Evolutionary conservation across 92 coral and sea anemone genomes (phyloP), one percentile per base, ranked within the genome.

Genomic region (Desmophyllum pertusum): DNA sequence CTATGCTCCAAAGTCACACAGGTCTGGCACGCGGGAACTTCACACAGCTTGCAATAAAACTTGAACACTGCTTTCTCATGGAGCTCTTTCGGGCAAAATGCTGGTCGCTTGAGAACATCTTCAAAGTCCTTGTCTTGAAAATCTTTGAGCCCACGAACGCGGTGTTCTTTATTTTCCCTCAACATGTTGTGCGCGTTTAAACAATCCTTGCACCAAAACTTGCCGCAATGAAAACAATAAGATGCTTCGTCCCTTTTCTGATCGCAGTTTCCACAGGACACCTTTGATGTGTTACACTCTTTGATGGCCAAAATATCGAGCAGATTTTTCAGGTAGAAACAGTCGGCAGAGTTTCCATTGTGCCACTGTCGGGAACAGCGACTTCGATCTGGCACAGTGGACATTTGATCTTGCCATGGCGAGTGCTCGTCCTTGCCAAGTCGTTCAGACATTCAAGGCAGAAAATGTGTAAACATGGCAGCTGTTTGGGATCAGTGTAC

Each of bases 221-320:
- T 73, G 67, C 66, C 36, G 66, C 90, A 87, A 3, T 81, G 74
- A 51, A 87, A 87, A 80, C 90, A 87, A 31, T 80, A 87, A 5
- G 81, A 73, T 14, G 61, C 71, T 81, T 73, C 81, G n/a, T 81
- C 84, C 59, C 76, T 38, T 73, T 64, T 74, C 73, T 73, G 19
- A 21, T 62, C 86, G 55, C 90, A 87, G 81, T 87, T 87, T 30
- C 41, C 86, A 75, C 90, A 87, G 33, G 85, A 64, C 41, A 87
- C 74, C 38, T 51, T 65, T 3, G 86, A 51, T 37, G 55, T 41
- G 1, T 81, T 62, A 21, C 41, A 19, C 42, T 73, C 86, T 33
- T 73, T 81, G 68, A 87, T 80, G 37, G 70, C 86, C 45, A 87
- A 63, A 25, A 87, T 50, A 48, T 87, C 81, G 42, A 87, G 71